Evolutionary conservation across 2,113 vertebrate genomes (phyloP).

Genomic region (Callospermophilus lateralis): DNA sequence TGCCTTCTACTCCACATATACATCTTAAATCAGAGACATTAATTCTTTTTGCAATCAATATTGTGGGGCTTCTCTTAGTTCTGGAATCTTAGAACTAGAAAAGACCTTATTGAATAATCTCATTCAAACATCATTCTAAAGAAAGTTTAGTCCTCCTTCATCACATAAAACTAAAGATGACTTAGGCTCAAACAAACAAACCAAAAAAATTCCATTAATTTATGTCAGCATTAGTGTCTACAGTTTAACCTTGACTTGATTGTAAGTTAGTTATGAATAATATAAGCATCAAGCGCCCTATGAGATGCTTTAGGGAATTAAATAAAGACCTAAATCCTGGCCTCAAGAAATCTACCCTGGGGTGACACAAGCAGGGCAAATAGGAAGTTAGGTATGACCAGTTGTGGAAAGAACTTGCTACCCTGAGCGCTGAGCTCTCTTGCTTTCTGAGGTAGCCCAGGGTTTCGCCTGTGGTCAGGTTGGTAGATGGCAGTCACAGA

Average conservation of each 20-base stretch:
- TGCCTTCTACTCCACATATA: background rate
- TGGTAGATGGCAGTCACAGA: background rate
- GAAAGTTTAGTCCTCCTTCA: background rate
- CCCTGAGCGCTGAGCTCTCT: background rate
- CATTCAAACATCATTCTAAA: background rate
- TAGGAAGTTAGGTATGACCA: background rate
- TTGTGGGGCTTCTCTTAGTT: background rate
- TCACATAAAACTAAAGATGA: background rate
- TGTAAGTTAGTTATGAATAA: slow-evolving; percentile 14
- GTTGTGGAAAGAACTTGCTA: background rate
- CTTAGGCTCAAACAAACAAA: background rate
- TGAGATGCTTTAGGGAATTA: background rate
- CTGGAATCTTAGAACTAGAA: background rate
- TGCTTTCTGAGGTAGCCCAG: background rate
- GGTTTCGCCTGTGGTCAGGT: background rate
- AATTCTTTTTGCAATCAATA: background rate
- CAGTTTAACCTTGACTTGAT: background rate
- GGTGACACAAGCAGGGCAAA: background rate
- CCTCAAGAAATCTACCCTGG: background rate
- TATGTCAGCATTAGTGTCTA: background rate
- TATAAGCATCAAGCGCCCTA: background rate
- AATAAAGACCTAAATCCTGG: background rate
- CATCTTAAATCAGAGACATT: background rate
- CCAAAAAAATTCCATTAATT: background rate
- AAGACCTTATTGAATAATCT: background rate